Evolutionary conservation across 2,888 invertebrate species (phyloP).

Genomic region (Erebia epiphron): DNA sequence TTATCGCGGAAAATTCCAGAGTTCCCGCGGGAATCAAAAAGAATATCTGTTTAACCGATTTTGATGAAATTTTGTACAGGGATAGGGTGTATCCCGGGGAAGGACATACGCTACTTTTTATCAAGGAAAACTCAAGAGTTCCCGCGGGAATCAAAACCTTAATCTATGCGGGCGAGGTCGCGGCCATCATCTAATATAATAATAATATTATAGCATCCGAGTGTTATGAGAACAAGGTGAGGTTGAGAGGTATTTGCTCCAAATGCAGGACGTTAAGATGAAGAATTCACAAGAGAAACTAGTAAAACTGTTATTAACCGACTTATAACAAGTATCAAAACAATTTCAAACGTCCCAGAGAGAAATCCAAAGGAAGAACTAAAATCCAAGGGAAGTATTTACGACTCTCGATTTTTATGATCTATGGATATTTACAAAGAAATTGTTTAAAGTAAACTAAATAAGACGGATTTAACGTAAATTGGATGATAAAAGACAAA

Average conservation of each 20-base stretch:
- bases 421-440: slow-evolving; percentile 7
- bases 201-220: too few species aligned
- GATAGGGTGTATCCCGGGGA: too few species aligned
- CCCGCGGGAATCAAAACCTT: too few species aligned
- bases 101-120: too few species aligned
- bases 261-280: background rate
- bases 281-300: background rate
- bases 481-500: slow-evolving; percentile 18
- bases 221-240: background rate
- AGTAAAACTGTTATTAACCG: background rate
- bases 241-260: too few species aligned
- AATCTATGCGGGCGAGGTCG: too few species aligned
- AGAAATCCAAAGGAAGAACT: slow-evolving; percentile 2
- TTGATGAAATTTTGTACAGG: too few species aligned
- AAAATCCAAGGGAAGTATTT: slow-evolving; percentile 1
- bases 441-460: slow-evolving; percentile 15
- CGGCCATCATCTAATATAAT: too few species aligned
- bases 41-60: too few species aligned
- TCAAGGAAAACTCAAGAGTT: too few species aligned
- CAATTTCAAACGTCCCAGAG: slow-evolving; percentile 3
- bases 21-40: too few species aligned
- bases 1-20: too few species aligned
- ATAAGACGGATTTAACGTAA: slow-evolving; percentile 11
- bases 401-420: slow-evolving; percentile 7
- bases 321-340: slow-evolving; percentile 1